Base-by-base conservation (phyloP, 1,140 invertebrate species). In the Apis cerana region DNA sequence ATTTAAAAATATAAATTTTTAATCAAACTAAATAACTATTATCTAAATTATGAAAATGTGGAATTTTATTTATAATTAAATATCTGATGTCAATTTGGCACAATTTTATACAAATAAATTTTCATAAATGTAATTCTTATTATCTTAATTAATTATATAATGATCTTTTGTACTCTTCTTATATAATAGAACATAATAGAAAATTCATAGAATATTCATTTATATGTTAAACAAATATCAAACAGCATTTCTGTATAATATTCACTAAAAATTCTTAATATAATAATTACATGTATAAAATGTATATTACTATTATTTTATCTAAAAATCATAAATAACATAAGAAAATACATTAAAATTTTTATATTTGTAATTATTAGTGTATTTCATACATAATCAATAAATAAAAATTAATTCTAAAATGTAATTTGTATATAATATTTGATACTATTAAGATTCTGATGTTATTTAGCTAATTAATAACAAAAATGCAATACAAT, bases 1-100 rank as follows among this genome's bases (percentile, higher is more conserved):
- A 88, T 86, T 92, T 62, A 88, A 91, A 92, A 92, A 88, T 93
- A 92, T 90, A 92, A 92, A 92, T 90, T 88, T 89, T 83, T 89
- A 88, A 89, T 88, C 82, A 90, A 90, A 93, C 90, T 92, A 93
- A 91, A 93, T 85, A 92, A 89, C 89, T 92, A 91, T 82, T 84
- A 84, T 91, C 88, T 89, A 85, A 83, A 82, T 88, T 88, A 85
- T 75, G 83, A 89, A 87, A 67, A 89, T 81, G 58, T 89, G 69
- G 74, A 58, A 78, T 70, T 90, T 87, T 85, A 88, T 50, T 89
- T 52, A 76, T 84, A 56, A 54, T 86, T 75, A 64, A 58, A 82
- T 48, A 48, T 21, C 69, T 69, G 23, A 68, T 76, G 50, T 56
- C 80, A 11, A 52, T 83, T 80, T 74, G 59, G 80, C 83, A 83